These are phyloP conservation scores for Chironomus tentans DNA, from an alignment of 2,888 invertebrate species.

Conservation along the genomic window DNA sequence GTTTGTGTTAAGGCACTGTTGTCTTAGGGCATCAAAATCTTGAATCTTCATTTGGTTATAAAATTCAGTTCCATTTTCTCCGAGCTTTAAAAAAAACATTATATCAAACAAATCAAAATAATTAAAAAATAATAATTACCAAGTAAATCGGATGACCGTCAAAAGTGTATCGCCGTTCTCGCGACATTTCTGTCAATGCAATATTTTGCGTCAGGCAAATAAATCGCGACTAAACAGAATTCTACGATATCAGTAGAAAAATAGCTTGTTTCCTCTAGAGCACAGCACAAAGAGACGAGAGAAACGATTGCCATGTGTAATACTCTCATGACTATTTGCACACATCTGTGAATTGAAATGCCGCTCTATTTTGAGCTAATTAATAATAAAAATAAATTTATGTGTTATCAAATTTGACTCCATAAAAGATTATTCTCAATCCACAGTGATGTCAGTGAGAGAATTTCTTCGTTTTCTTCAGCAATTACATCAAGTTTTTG, in stretches of 20 bases:
- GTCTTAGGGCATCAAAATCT: slow-evolving; percentile 56
- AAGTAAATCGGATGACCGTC: slow-evolving; percentile 33
- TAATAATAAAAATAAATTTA: too few relatives aligned
- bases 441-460: too few relatives aligned
- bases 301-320: too few relatives aligned
- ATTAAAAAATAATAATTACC: slow-evolving; percentile 29
- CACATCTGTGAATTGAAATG: too few relatives aligned
- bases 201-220: neutral
- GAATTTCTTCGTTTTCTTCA: too few relatives aligned
- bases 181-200: neutral
- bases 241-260: neutral
- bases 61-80: slow-evolving; percentile 66
- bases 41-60: slow-evolving; percentile 44
- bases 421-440: too few relatives aligned
- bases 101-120: neutral
- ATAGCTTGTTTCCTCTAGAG: too few relatives aligned
- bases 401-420: too few relatives aligned
- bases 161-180: slow-evolving; percentile 29
- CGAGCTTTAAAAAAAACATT: slow-evolving; percentile 52
- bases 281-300: too few relatives aligned
- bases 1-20: slow-evolving; percentile 61
- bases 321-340: too few relatives aligned
- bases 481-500: too few relatives aligned
- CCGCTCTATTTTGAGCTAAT: too few relatives aligned
- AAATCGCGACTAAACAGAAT: neutral